A percentile compares a stretch with the other conserved stretches of the same genome.
phyloP scores from a whole-genome alignment of 2,888 invertebrate genomes.

The Cylloceria caligata region DNA sequence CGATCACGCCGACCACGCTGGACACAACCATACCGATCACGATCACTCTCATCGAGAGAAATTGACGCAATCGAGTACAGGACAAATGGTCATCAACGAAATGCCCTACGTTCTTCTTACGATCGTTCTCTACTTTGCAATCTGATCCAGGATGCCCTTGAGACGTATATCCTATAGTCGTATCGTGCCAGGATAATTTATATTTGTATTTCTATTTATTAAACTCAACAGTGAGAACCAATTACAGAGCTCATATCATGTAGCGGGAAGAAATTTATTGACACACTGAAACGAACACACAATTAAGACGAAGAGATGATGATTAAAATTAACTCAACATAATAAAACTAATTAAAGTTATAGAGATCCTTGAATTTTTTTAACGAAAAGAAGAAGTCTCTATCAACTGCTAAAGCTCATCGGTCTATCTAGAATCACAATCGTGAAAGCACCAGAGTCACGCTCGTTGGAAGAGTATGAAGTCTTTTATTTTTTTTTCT shows the following conservation, averaged over 20 bases:
- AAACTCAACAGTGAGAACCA: constrained; percentile 1
- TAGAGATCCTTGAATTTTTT: neutral
- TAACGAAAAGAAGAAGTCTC: constrained; percentile 19
- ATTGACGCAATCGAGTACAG: constrained; percentile 72
- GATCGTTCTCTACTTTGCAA: constrained; percentile 76
- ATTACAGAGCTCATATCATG: neutral
- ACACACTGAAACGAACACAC: neutral
- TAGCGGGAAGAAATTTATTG: neutral
- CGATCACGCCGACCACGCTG: constrained; percentile 62
- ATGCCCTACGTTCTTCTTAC: constrained; percentile 78
- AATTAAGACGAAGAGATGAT: neutral
- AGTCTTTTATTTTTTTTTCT: constrained; percentile 18
- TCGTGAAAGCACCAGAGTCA: neutral
- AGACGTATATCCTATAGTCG: constrained; percentile 17
- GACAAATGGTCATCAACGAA: constrained; percentile 76
- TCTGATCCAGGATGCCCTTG: constrained; percentile 70
- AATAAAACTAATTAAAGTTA: neutral
- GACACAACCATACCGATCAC: constrained; percentile 62
- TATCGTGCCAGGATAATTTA: constrained; percentile 58
- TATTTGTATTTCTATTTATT: constrained; percentile 17
- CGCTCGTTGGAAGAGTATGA: neutral
- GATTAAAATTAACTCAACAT: neutral
- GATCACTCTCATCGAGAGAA: constrained; percentile 33
- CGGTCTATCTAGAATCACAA: neutral
- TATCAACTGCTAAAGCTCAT: neutral